Evolutionary conservation across 2,797 vertebrate species (phyloP).

Genomic region (Echiichthys vipera): DNA sequence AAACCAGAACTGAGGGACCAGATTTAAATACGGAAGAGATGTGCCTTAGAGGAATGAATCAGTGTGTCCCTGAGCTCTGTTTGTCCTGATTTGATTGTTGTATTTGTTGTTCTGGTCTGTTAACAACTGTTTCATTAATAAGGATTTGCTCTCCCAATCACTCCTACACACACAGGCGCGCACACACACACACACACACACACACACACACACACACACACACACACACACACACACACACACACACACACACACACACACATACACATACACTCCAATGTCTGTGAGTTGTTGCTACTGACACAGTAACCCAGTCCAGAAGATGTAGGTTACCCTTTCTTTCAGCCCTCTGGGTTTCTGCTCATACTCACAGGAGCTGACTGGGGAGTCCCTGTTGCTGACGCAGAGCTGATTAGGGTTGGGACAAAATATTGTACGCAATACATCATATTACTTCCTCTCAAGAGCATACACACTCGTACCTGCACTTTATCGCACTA

Average conservation of each 20-base stretch:
- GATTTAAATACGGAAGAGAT: conserved; percentile 17
- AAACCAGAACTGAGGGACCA: conserved; percentile 12
- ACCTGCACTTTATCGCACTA: no score
- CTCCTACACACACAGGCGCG: not conserved
- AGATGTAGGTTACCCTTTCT: conserved; percentile 70
- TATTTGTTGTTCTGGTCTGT: conserved; percentile 16
- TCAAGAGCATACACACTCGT: no score
- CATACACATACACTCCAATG: conserved; percentile 10
- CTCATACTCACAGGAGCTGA: conserved; percentile 42
- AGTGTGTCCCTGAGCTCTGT: conserved; percentile 9
- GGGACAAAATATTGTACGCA: no score
- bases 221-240: not conserved
- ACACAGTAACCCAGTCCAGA: conserved; percentile 79
- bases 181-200: not conserved
- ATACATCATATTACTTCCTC: no score
- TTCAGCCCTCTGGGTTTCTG: conserved; percentile 46
- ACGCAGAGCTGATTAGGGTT: conserved; percentile 26
- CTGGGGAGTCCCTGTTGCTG: conserved; percentile 45
- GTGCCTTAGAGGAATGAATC: not conserved
- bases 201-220: not conserved
- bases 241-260: no score
- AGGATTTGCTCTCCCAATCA: conserved; percentile 12
- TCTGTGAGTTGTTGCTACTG: conserved; percentile 53
- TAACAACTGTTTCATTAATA: conserved; percentile 51
- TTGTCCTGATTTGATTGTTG: conserved; percentile 29